Base-by-base conservation (phyloP, 2,888 invertebrate genomes). In the Eumacrocentrus americanus region DNA sequence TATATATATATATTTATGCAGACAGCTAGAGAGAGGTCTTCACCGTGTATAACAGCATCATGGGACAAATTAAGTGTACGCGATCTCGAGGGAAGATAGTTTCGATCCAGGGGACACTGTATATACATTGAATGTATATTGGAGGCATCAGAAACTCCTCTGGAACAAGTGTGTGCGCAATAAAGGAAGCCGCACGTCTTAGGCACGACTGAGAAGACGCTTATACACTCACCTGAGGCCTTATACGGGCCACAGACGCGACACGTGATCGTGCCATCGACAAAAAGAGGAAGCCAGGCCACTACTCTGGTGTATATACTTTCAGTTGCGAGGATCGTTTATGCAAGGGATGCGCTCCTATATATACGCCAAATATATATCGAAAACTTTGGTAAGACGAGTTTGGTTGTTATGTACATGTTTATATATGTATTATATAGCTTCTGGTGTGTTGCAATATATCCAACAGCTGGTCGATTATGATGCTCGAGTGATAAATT, bases 21-120 rank as follows among this genome's bases (percentile, higher is more conserved):
- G n/a, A n/a, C n/a, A n/a, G n/a, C n/a, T n/a, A n/a, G n/a, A n/a
- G n/a, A n/a, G n/a, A n/a, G n/a, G n/a, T n/a, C n/a, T n/a, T n/a
- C n/a, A n/a, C n/a, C n/a, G n/a, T n/a, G n/a, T 42, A 38, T 47
- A 29, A 57, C 38, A 56, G 47, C 51, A 63, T 58, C 61, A 57
- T 25, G 59, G 59, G 67, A 64, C 64, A 65, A 70, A 68, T 69
- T 69, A 69, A 69, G 66, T 65, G 64, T 67, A 67, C n/a, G n/a
- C n/a, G n/a, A n/a, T n/a, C n/a, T 63, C 34, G 58, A 57, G 60
- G 46, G 47, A 52, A 64, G 69, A 70, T 69, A 64, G 59, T 29
- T 48, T 14, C 20, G 38, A 29, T 6, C 29, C 29, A 4, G 9
- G 5, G 9, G 5, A 29, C 5, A 29, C 29, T 29, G 29, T 29